Evolutionary conservation across 2,888 invertebrate species (phyloP), one percentile per base, ranked within the genome.

Genomic region (Lissonota sp.): DNA sequence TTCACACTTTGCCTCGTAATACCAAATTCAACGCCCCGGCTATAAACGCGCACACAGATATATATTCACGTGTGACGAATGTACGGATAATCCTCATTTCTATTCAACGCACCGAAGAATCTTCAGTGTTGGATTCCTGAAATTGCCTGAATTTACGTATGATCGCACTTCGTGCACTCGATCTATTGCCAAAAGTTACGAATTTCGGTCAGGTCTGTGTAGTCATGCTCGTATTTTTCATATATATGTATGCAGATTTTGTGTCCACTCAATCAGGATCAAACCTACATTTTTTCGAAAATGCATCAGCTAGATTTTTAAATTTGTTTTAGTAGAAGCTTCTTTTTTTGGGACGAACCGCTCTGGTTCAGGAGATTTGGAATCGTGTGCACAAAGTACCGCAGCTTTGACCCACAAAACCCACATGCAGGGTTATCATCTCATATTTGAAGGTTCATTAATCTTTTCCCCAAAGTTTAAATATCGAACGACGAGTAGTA

Each of bases 1-100:
- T 71, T 58, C 53, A 16, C 70, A 58, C 74, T 70, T 70, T 63
- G 12, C 44, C 53, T 76, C 62, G 39, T 55, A 26, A 55, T 71
- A 7, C 44, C n/a, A 57, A 55, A 69, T 70, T 70, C 14, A 58
- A 46, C 12, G 37, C 44, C 57, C 4, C 37, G 8, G 0, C 26
- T 57, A 37, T n/a, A 57, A 44, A 44, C 10, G 44, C 44, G 10
- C 12, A 51, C n/a, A n/a, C n/a, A 44, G 37, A 57, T 57, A 55
- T 37, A 55, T 8, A 44, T 44, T 44, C 6, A 6, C 6, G 4
- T 8, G 6, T 6, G 44, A 44, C 6, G 10, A 6, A 55, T 57
- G 8, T 37, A 37, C 5, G 8, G 7, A n/a, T 46, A 70, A 49
- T 58, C 46, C 44, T 46, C 37, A 70, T 46, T 58, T 70, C 58